Conservation (phyloP, 1,140 invertebrate genomes). For the Neuroterus valhalla region DNA sequence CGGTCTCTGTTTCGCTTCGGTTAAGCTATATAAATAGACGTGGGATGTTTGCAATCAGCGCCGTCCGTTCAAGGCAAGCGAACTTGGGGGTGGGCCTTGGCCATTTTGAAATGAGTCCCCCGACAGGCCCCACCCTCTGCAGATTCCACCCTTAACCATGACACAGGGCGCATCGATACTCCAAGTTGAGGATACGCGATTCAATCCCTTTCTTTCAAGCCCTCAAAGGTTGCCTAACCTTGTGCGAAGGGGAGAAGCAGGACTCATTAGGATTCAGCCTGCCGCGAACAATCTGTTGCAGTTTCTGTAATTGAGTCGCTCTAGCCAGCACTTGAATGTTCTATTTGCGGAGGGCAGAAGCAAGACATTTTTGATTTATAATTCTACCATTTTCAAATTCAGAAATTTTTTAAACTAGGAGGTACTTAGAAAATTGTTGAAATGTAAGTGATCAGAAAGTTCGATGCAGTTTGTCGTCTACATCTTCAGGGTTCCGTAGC, state of each 20-base stretch:
- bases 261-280: slow-evolving; percentile 21
- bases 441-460: too few species aligned
- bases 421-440: too few species aligned
- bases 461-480: too few species aligned
- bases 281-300: slow-evolving; percentile 26
- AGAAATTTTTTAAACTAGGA: too few species aligned
- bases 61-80: slow-evolving; percentile 4
- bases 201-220: background rate
- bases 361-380: background rate
- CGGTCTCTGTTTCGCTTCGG: slow-evolving; percentile 67
- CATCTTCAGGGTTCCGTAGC: too few species aligned
- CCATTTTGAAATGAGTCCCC: slow-evolving; percentile 49
- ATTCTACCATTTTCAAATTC: too few species aligned
- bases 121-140: slow-evolving; percentile 25
- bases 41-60: slow-evolving; percentile 70
- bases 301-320: slow-evolving; percentile 14
- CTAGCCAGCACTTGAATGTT: background rate
- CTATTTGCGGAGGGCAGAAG: background rate
- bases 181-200: background rate
- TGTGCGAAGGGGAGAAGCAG: background rate
- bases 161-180: background rate
- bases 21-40: slow-evolving; percentile 73
- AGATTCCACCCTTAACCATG: background rate
- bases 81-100: slow-evolving; percentile 37
- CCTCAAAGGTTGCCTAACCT: slow-evolving; percentile 6